phyloP scores from a whole-genome alignment of 2,113 vertebrate genomes.

The Ahaetulla prasina region DNA sequence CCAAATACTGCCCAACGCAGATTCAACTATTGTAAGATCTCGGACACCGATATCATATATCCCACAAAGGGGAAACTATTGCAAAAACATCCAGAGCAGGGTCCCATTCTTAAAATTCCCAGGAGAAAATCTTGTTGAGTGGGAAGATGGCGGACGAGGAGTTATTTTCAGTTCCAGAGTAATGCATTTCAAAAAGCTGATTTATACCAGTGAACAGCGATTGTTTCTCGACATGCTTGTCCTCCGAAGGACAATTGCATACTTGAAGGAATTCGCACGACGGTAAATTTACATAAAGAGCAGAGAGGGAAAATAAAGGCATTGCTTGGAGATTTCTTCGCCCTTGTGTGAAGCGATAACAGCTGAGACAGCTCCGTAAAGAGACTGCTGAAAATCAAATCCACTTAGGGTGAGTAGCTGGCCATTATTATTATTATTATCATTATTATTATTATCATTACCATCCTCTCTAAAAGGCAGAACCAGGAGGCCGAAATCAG shows the following conservation, averaged over 20 bases:
- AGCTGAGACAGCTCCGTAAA: neutral
- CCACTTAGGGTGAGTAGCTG: constrained; percentile 6
- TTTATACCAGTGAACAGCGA: neutral
- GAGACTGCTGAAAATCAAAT: constrained; percentile 5
- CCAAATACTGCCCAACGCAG: neutral
- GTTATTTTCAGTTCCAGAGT: neutral
- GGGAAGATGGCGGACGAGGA: neutral
- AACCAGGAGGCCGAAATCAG: neutral
- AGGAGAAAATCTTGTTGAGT: neutral
- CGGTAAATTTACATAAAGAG: constrained; percentile 8
- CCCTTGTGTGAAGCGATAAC: neutral
- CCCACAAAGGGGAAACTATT: neutral
- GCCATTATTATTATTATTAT: neutral
- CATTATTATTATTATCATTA: neutral
- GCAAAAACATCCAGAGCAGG: neutral
- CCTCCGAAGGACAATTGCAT: fast-evolving
- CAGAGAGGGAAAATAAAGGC: neutral
- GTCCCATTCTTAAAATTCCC: neutral
- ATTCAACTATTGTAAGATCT: neutral
- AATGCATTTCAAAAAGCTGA: neutral
- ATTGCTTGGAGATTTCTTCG: neutral
- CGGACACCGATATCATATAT: neutral
- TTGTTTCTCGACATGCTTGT: neutral
- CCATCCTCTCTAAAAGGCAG: neutral
- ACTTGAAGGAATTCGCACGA: neutral